Base-by-base conservation (phyloP, 2,888 invertebrate species). In the Cheilosia urbana region DNA sequence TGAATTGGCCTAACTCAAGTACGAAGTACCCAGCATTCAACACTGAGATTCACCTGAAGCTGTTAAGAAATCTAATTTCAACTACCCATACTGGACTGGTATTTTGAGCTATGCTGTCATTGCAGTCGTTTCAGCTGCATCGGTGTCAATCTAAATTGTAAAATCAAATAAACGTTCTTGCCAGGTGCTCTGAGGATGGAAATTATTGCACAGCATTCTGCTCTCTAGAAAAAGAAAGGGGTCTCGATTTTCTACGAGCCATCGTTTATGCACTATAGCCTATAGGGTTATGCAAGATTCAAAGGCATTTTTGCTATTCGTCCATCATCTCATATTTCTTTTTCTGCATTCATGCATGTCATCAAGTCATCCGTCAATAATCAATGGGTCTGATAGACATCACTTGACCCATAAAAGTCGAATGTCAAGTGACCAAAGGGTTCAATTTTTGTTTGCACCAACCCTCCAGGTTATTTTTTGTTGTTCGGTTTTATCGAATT, bases 321-420 rank as follows among this genome's bases (percentile, higher is more conserved):
- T 1, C 45, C 5, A 13, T 42, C 51, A 51, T 60, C 45, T 66
- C 72, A 55, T 73, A 21, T 75, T 55, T 63, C 27, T 51, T 72
- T 37, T 47, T 53, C 13, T 55, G 55, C 57, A 68, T 62, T 60
- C 78, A 62, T 78, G 76, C 71, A 55, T 62, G 66, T 71, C 83
- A 78, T 68, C 62, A 68, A 83, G 78, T 73, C 66, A 73, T 68
- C 73, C 63, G 72, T 62, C 83, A 83, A 76, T 81, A 83, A 83
- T 63, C 72, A 73, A 78, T 73, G 73, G 63, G 49, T 57, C 68
- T 69, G 72, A 78, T 73, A 83, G 73, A 73, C 62, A 83, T 63
- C 78, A 63, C 62, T 78, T 83, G 83, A 83, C 83, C 72, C 78
- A 83, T 78, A 78, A 78, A 77, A 65, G 76, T 82, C 66, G 66